Evolutionary conservation across 2,113 vertebrate genomes (phyloP), one percentile per base, ranked within the genome.

Genomic region (Megaceryle maxima): DNA sequence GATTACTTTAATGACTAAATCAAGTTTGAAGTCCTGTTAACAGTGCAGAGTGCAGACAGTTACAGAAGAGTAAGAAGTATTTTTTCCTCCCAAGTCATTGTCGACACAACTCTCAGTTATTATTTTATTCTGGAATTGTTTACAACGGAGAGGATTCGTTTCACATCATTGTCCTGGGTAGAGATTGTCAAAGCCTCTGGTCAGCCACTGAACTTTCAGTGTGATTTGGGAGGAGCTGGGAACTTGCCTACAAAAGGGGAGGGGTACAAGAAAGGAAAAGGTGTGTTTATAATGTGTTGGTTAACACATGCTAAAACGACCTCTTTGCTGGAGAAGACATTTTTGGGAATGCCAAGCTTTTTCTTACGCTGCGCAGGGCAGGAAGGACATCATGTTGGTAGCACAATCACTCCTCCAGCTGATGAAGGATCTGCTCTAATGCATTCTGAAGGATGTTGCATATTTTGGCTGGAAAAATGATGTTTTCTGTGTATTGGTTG

Each of bases 1-100:
- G 81, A 92, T 96, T 91, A 81, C 64, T 86, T 86, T 90, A 95
- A 92, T 92, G 92, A 85, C 83, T 92, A 83, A 91, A 75, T 20
- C 55, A 88, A 80, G 20, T 85, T 89, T 94, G 87, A 89, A 50
- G 66, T 96, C 77, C 57, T 56, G 50, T 64, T 68, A 93, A 69
- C 66, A 77, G 21, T 63, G 46, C 68, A 94, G 81, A 84, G 82
- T 76, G n/a, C 53, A 63, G 77, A 48, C 33, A 76, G 57, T 83
- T 89, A 11, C 5, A 48, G 59, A 69, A 77, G 50, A 87, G 29
- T 59, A 67, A 78, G 56, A 66, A 3, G 3, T 29, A 41, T 55
- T 91, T 87, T 94, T 48, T 63, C 39, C 51, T 86, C 53, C 56
- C 31, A 69, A 83, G 25, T 72, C 6, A 31, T 35, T 68, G 37